Evolutionary conservation across 2,797 vertebrate genomes (phyloP).

Genomic region (Synaphobranchus kaupii): DNA sequence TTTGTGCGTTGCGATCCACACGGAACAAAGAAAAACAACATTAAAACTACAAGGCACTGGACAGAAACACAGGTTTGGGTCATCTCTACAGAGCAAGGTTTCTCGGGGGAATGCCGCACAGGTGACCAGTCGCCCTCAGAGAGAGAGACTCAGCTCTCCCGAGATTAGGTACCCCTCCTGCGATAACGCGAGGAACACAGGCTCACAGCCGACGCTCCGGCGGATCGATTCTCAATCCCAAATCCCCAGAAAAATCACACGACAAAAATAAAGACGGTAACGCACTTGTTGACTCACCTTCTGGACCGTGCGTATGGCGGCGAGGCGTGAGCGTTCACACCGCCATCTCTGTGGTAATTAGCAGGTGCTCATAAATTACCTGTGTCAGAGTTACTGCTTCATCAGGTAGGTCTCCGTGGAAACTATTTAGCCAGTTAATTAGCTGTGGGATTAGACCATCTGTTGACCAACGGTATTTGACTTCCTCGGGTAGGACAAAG

Average conservation of each 20-base stretch:
- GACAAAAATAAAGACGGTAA: neutral
- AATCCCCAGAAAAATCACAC: neutral
- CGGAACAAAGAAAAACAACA: neutral
- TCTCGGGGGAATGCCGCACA: too few relatives aligned
- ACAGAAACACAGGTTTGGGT: neutral
- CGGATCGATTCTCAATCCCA: too few relatives aligned
- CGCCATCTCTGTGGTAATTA: neutral
- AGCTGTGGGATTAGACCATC: constrained; percentile 39
- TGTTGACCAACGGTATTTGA: constrained; percentile 21
- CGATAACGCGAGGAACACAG: too few relatives aligned
- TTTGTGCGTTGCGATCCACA: neutral
- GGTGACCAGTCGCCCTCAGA: too few relatives aligned
- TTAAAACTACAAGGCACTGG: neutral
- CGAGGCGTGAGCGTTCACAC: neutral
- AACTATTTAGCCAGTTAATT: constrained; percentile 39
- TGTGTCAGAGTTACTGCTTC: constrained; percentile 15
- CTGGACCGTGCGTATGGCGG: neutral
- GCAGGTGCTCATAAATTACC: constrained; percentile 25
- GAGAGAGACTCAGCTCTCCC: too few relatives aligned
- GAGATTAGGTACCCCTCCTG: too few relatives aligned
- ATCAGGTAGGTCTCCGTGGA: constrained; percentile 32
- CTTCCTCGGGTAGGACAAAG: neutral
- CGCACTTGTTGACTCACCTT: neutral
- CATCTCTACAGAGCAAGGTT: too few relatives aligned
- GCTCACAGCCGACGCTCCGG: too few relatives aligned